Evolutionary conservation across 2,797 vertebrate species (phyloP).

Genomic region (Denticeps clupeoides): DNA sequence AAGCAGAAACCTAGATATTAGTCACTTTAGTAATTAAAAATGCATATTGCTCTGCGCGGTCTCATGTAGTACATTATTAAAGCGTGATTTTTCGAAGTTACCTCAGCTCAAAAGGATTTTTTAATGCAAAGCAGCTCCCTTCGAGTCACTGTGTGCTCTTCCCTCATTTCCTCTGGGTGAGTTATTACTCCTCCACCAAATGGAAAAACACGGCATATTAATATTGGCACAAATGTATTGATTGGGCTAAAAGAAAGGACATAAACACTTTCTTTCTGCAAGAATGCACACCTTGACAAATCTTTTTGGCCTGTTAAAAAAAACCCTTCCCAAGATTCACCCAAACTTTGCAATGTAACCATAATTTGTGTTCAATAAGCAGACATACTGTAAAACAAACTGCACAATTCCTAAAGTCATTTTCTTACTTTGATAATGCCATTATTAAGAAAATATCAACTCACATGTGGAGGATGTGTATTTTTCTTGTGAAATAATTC

Average conservation of each 20-base stretch:
- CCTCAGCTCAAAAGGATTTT: constrained; percentile 90
- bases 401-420: too few species aligned
- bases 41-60: constrained; percentile 92
- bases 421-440: too few species aligned
- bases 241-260: constrained; percentile 5
- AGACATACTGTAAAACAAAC: too few species aligned
- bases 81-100: constrained; percentile 80
- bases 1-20: constrained; percentile 99
- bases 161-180: constrained; percentile 81
- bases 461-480: too few species aligned
- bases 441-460: too few species aligned
- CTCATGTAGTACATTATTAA: constrained; percentile 96
- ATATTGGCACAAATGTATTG: constrained; percentile 32
- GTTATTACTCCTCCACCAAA: constrained; percentile 82
- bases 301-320: too few species aligned
- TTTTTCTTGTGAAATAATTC: too few species aligned
- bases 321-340: too few species aligned
- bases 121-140: constrained; percentile 89
- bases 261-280: not conserved
- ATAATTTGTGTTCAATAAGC: too few species aligned
- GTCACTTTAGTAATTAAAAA: constrained; percentile 99
- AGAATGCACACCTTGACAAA: too few species aligned
- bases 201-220: constrained; percentile 62
- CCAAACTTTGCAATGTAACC: too few species aligned
- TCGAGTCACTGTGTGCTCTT: constrained; percentile 71